Conservation (phyloP, 2,113 vertebrate species). For the Dromiciops gliroides region DNA sequence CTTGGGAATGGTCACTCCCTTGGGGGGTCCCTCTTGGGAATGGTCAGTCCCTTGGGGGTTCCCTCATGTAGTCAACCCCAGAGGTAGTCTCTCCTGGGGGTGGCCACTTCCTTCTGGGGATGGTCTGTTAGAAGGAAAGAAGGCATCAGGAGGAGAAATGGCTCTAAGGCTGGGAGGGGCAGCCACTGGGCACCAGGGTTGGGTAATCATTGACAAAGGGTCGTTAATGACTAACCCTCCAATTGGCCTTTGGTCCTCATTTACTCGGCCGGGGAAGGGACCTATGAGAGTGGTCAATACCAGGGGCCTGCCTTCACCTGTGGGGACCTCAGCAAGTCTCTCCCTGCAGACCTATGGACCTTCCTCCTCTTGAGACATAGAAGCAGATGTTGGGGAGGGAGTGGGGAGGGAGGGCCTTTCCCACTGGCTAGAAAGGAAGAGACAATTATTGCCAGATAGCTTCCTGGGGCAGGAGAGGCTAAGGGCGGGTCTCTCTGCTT, state of each 20-base stretch:
- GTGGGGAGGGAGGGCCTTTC: not conserved
- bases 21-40: too few relatives aligned
- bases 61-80: too few relatives aligned
- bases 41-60: too few relatives aligned
- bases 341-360: not conserved
- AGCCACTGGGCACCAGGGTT: not conserved
- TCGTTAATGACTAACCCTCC: not conserved
- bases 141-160: too few relatives aligned
- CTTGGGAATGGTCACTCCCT: too few relatives aligned
- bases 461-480: too few relatives aligned
- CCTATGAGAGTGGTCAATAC: not conserved
- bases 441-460: too few relatives aligned
- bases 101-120: too few relatives aligned
- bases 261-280: not conserved
- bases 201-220: not conserved
- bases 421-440: not conserved
- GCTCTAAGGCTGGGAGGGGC: too few relatives aligned
- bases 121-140: too few relatives aligned
- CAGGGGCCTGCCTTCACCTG: not conserved
- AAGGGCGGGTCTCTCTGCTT: not conserved
- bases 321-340: not conserved
- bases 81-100: not conserved
- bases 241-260: not conserved
- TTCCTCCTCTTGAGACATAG: not conserved
- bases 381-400: not conserved